Percentiles rank a stretch among this genome's conserved stretches.
Conservation (phyloP, 2,888 invertebrate species). For the Aricia artaxerxes region DNA sequence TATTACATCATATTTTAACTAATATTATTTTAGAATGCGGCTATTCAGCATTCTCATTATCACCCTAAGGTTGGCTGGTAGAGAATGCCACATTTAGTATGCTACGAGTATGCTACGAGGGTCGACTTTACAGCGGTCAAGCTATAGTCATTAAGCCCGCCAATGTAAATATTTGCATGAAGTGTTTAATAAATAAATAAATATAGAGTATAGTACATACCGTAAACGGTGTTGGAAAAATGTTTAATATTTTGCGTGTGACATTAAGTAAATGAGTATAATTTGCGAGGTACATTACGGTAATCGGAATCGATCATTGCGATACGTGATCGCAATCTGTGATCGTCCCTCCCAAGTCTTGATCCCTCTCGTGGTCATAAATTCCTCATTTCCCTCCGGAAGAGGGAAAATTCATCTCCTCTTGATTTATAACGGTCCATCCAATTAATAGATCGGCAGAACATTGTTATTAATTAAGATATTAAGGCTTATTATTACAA, state of each 20-base stretch:
- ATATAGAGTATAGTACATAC: too few species aligned
- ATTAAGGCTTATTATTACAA: neutral
- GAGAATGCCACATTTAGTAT: too few species aligned
- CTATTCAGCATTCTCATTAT: too few species aligned
- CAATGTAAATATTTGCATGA: too few species aligned
- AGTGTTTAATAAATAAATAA: too few species aligned
- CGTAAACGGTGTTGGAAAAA: neutral
- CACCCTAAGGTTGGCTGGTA: too few species aligned
- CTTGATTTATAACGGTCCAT: conserved; percentile 54
- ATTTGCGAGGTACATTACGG: conserved; percentile 25
- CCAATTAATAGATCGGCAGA: conserved; percentile 52
- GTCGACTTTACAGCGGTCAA: too few species aligned
- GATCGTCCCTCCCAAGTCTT: neutral
- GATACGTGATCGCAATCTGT: conserved; percentile 16
- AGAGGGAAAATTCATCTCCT: conserved; percentile 61
- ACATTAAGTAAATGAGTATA: conserved; percentile 14
- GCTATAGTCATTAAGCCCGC: too few species aligned
- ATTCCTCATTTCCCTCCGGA: conserved; percentile 11
- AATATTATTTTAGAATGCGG: too few species aligned
- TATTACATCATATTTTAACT: too few species aligned
- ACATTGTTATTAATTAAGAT: neutral
- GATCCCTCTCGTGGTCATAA: conserved; percentile 7
- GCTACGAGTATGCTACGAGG: too few species aligned
- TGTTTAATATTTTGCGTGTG: neutral
- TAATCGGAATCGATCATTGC: conserved; percentile 23